Base-by-base conservation (phyloP, 2,113 vertebrate species). In the Pagrus major region DNA sequence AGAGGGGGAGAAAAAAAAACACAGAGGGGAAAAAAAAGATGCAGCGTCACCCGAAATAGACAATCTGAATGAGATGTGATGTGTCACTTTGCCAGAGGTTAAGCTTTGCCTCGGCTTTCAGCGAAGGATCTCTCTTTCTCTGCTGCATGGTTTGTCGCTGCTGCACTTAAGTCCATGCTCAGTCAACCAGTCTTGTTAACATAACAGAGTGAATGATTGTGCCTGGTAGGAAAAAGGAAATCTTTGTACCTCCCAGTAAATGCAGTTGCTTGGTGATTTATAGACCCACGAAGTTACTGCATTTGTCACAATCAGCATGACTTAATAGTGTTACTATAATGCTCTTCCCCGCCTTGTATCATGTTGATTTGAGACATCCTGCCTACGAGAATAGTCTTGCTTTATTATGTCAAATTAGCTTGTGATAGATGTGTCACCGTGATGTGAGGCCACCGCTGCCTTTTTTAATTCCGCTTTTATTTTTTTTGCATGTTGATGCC, bases 121-220 rank as follows among this genome's bases (percentile, higher is more conserved):
- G 67, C 65, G 14, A 18, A 11, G 65, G 54, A 75, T 87, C 76
- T 52, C 51, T 54, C 27, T 56, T 5, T 77, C 58, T 78, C 44
- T 71, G 33, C 69, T 63, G 78, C 71, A 25, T 52, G 52, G 55
- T 76, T 81, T 59, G 81, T 35, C 9, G 41, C 67, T 42, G 72
- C 78, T 80, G 65, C 79, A 78, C 83, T 90, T 86, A 71, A 88
- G 83, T 89, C 88, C 31, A 11, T 47, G 79, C 76, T 91, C 85
- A 87, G 83, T 90, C 91, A 89, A 75, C 79, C 78, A 52, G 58
- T 80, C 81, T 88, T 89, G 89, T 90, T 93, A 91, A 83, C 86
- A 89, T 83, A 86, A 84, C 81, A 74, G 80, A 91, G 86, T 81
- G 87, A 87, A 86, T 87, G 86, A 87, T 83, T 84, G 87, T 77